Evolutionary conservation across 1,140 invertebrate species (phyloP).

Genomic region (Mercenaria mercenaria): DNA sequence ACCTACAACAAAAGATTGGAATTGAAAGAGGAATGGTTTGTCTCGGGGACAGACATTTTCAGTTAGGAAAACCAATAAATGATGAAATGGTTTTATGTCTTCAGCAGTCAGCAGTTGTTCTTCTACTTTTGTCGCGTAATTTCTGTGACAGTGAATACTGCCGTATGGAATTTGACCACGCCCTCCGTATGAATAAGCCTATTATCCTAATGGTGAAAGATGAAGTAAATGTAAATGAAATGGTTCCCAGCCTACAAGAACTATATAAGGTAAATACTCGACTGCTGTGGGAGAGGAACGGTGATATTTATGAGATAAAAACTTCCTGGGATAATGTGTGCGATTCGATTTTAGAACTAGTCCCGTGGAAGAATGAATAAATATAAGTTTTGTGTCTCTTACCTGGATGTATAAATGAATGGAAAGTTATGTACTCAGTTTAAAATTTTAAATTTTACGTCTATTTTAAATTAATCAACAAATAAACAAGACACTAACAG

Average conservation of each 20-base stretch:
- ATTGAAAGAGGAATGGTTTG: neutral
- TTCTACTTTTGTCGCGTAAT: neutral
- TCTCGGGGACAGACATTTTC: neutral
- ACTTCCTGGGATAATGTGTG: constrained; percentile 5
- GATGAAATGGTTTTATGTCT: neutral
- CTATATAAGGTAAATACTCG: neutral
- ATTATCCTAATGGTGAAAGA: neutral
- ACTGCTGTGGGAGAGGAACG: neutral
- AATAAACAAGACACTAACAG: too few relatives aligned
- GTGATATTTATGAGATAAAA: neutral
- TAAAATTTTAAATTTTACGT: too few relatives aligned
- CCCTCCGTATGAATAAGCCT: neutral
- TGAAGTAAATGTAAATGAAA: neutral
- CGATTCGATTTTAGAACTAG: neutral
- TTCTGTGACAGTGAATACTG: neutral
- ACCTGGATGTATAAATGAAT: too few relatives aligned
- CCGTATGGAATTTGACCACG: neutral
- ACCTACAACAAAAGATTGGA: neutral
- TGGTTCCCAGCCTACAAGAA: neutral
- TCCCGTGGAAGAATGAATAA: too few relatives aligned
- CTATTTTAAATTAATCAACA: too few relatives aligned
- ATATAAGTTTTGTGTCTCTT: too few relatives aligned
- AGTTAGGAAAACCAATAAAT: neutral
- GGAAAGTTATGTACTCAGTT: too few relatives aligned
- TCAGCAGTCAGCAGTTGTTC: neutral